phyloP scores from a whole-genome alignment of 2,113 vertebrate genomes.

The Halichoeres trimaculatus region DNA sequence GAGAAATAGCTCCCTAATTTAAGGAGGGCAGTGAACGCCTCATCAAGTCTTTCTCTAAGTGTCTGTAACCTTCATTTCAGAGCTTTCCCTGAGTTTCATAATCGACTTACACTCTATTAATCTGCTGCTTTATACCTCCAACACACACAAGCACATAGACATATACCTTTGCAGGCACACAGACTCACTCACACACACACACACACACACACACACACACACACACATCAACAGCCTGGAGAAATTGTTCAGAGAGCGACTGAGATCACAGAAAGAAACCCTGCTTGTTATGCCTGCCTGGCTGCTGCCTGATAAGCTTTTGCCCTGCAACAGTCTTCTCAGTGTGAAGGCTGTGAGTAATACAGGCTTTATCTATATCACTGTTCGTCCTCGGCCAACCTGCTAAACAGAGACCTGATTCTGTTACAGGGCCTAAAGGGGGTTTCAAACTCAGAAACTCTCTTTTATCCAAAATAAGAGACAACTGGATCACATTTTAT shows the following conservation, averaged over 20 bases:
- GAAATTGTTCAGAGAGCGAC: constrained; percentile 42
- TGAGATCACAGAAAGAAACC: constrained; percentile 51
- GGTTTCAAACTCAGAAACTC: constrained; percentile 9
- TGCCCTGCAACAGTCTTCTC: constrained; percentile 28
- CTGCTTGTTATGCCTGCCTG: constrained; percentile 48
- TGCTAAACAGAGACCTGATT: constrained; percentile 26
- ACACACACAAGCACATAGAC: constrained; percentile 14
- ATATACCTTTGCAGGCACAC: constrained; percentile 16
- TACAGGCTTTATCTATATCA: constrained; percentile 36
- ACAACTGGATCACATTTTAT: background rate
- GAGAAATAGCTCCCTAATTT: background rate
- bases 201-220: background rate
- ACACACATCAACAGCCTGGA: constrained; percentile 34
- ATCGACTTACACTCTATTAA: constrained; percentile 41
- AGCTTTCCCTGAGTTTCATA: constrained; percentile 18
- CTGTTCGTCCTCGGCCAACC: constrained; percentile 13
- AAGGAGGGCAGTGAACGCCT: constrained; percentile 20
- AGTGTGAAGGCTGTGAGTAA: constrained; percentile 31
- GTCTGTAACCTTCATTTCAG: constrained; percentile 62
- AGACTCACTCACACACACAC: background rate
- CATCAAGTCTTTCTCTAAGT: constrained; percentile 28
- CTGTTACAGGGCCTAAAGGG: constrained; percentile 9
- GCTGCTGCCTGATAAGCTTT: constrained; percentile 65
- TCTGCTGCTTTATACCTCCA: constrained; percentile 31
- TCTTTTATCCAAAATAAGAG: background rate